Conservation (phyloP, 2,888 invertebrate genomes). For the Stramonita haemastoma region DNA sequence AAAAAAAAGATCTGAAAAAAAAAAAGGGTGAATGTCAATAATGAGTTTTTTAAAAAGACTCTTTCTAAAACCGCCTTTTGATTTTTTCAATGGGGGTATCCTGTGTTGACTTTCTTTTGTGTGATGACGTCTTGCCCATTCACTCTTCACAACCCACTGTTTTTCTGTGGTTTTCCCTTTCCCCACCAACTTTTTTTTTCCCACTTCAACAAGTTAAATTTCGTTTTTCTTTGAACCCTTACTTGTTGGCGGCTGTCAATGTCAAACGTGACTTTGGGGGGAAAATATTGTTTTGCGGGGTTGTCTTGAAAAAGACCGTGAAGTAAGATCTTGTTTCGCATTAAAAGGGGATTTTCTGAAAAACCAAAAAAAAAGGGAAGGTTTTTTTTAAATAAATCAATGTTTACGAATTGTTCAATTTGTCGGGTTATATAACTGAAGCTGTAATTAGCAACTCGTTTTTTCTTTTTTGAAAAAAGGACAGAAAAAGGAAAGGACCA, state of each 20-base stretch:
- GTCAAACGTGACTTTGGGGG: conserved; percentile 1
- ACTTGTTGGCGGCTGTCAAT: background rate
- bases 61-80: background rate
- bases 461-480: too few species aligned
- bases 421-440: background rate
- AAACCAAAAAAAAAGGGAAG: too few species aligned
- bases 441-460: background rate
- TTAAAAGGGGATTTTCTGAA: too few species aligned
- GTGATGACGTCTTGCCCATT: background rate
- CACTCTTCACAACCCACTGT: background rate
- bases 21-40: too few species aligned
- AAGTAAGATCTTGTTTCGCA: too few species aligned
- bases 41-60: too few species aligned
- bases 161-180: background rate
- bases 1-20: too few species aligned
- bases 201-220: background rate
- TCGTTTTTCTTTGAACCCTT: background rate
- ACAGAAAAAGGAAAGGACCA: too few species aligned
- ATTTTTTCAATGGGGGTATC: background rate
- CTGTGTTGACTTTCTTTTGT: background rate
- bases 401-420: too few species aligned
- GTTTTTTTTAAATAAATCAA: background rate
- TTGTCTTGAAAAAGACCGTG: background rate
- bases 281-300: background rate
- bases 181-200: background rate